Conservation (phyloP, 2,113 vertebrate genomes). For the Chunga burmeisteri region DNA sequence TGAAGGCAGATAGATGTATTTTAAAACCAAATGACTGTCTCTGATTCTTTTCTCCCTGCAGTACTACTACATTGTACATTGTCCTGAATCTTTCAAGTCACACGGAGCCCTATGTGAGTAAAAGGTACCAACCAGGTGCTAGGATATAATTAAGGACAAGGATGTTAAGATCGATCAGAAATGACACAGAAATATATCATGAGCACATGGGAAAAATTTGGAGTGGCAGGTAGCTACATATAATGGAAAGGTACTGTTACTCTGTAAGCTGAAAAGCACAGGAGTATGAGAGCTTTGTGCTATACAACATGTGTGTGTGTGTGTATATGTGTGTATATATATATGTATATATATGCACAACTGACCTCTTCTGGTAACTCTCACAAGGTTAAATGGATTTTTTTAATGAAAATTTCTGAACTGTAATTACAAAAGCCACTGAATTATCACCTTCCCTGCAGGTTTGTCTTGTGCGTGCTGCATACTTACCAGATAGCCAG, state of each 20-base stretch:
- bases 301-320: no score
- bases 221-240: rapidly evolving
- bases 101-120: not conserved
- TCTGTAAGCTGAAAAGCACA: not conserved
- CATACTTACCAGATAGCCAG: not conserved
- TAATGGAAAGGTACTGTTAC: not conserved
- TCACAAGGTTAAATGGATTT: not conserved
- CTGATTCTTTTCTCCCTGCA: not conserved
- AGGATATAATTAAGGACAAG: not conserved
- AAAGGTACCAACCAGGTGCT: not conserved
- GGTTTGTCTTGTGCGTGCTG: not conserved
- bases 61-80: not conserved
- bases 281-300: not conserved
- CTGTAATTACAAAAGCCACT: not conserved
- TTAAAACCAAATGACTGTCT: not conserved
- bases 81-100: not conserved
- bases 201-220: not conserved
- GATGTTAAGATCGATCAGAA: not conserved
- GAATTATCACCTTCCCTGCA: not conserved
- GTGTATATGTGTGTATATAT: not conserved
- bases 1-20: not conserved
- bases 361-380: not conserved
- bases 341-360: not conserved
- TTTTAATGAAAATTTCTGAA: not conserved
- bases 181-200: not conserved